Conservation (phyloP, 1,140 invertebrate genomes). For the Oedothorax gibbosus region DNA sequence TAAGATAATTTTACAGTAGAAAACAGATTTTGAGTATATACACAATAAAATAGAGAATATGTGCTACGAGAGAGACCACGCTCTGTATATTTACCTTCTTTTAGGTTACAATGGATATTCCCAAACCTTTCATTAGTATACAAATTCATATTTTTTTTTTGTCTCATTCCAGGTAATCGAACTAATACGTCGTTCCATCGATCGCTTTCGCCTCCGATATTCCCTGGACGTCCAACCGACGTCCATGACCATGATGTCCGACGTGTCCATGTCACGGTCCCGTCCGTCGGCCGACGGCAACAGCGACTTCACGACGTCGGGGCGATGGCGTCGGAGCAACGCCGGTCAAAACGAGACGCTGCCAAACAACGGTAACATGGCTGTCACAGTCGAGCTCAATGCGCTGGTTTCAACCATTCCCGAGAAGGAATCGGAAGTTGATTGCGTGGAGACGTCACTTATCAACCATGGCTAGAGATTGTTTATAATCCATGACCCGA, state of each 20-base stretch:
- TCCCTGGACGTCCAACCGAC: slow-evolving; percentile 49
- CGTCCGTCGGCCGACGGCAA: slow-evolving; percentile 36
- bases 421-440: not conserved
- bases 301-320: not conserved
- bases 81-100: not conserved
- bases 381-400: slow-evolving; percentile 21
- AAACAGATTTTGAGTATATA: too few species aligned
- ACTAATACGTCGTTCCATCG: slow-evolving; percentile 38
- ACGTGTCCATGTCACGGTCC: slow-evolving; percentile 44
- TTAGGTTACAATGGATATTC: too few species aligned
- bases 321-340: slow-evolving; percentile 18
- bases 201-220: slow-evolving; percentile 44
- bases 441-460: slow-evolving; percentile 41
- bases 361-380: not conserved
- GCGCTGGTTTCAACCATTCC: not conserved
- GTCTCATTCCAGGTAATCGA: slow-evolving; percentile 44
- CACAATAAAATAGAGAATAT: too few species aligned
- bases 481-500: too few species aligned
- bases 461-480: slow-evolving; percentile 16
- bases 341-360: not conserved
- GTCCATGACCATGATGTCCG: slow-evolving; percentile 49
- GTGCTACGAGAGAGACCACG: too few species aligned
- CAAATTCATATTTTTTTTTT: not conserved
- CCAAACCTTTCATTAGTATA: not conserved
- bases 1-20: too few species aligned